A percentile compares a stretch with the other conserved stretches of the same genome.
These are phyloP conservation scores for Physella acuta DNA, from an alignment of 1,140 invertebrate species.

Conservation along the genomic window DNA sequence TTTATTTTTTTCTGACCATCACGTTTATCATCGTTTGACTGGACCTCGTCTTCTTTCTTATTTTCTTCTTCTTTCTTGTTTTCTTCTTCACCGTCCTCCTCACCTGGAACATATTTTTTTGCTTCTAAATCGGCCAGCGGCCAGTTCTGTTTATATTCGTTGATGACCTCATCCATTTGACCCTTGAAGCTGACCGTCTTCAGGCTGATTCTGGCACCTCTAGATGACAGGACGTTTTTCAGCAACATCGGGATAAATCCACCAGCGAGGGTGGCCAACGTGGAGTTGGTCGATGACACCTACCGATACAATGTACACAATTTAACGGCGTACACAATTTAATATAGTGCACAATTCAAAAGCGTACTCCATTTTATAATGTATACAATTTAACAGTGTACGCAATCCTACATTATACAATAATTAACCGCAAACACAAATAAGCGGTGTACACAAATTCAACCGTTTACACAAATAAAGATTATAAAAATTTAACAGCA, in stretches of 20 bases:
- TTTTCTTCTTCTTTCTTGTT: conserved; percentile 30
- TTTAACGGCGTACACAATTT: too few species aligned
- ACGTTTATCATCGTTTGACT: too few species aligned
- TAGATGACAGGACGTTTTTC: conserved; percentile 51
- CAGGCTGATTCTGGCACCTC: conserved; percentile 48
- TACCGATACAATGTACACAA: too few species aligned
- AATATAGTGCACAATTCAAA: too few species aligned
- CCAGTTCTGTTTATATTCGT: conserved; percentile 56
- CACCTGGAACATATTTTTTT: conserved; percentile 34
- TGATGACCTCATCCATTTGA: conserved; percentile 56
- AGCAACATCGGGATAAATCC: conserved; percentile 57
- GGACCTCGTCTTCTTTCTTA: conserved; percentile 12
- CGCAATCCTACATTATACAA: too few species aligned
- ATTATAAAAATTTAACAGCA: too few species aligned
- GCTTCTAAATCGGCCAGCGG: conserved; percentile 47
- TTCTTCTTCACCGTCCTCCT: conserved; percentile 33
- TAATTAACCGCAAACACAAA: too few species aligned
- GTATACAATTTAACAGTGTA: too few species aligned
- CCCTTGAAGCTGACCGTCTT: conserved; percentile 57
- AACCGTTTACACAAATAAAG: too few species aligned
- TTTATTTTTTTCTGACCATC: too few species aligned
- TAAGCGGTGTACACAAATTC: too few species aligned
- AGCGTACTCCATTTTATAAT: too few species aligned
- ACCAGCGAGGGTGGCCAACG: conserved; percentile 53
- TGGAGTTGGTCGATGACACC: conserved; percentile 57